A percentile compares a stretch with the other conserved stretches of the same genome.
phyloP scores from a whole-genome alignment of 1,140 invertebrate species.

The Drosophila biarmipes region DNA sequence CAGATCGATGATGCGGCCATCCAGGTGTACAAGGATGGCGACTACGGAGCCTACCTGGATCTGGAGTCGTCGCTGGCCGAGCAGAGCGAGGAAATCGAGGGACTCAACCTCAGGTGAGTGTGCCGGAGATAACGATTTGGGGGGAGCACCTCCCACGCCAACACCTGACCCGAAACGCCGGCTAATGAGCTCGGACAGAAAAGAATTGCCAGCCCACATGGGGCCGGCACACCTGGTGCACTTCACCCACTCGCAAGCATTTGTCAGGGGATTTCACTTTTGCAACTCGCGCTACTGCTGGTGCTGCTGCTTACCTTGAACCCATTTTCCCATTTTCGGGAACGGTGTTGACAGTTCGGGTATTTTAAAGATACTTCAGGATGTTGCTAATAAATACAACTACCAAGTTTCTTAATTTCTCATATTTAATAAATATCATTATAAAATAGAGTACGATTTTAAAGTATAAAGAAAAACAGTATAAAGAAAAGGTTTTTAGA shows the following conservation, averaged over 20 bases:
- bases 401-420: no score
- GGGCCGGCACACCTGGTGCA: constrained; percentile 30
- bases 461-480: no score
- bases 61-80: constrained; percentile 97
- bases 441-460: no score
- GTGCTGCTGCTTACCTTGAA: constrained; percentile 60
- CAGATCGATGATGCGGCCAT: constrained; percentile 98
- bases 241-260: constrained; percentile 22
- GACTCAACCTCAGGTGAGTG: constrained; percentile 96
- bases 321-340: constrained; percentile 40
- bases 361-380: neutral
- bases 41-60: constrained; percentile 98
- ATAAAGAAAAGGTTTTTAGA: no score
- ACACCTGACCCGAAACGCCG: constrained; percentile 28
- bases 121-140: constrained; percentile 55
- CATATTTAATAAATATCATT: no score
- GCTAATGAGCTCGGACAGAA: constrained; percentile 49
- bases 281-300: neutral
- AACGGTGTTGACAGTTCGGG: neutral
- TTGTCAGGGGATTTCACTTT: constrained; percentile 54
- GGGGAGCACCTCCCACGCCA: constrained; percentile 4
- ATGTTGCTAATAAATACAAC: neutral
- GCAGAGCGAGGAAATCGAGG: constrained; percentile 97
- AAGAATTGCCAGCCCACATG: constrained; percentile 42
- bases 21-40: constrained; percentile 97